Conservation (phyloP, 2,888 invertebrate genomes). For the Digitonthophagus gazella region DNA sequence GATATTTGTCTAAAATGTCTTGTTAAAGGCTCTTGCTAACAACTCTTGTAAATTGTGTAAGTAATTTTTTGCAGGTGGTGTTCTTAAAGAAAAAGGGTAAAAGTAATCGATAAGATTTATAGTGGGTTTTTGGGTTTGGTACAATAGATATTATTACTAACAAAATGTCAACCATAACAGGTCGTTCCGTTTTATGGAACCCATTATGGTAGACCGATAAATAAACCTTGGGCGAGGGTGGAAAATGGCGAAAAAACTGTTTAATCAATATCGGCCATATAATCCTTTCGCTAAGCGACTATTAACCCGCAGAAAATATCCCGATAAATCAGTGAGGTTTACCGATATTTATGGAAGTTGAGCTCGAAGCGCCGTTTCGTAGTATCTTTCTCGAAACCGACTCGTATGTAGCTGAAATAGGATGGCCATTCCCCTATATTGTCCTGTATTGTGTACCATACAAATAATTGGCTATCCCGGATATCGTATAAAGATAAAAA, state of each 20-base stretch:
- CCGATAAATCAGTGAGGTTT: slow-evolving; percentile 25
- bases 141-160: slow-evolving; percentile 26
- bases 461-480: slow-evolving; percentile 7
- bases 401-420: slow-evolving; percentile 1
- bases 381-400: slow-evolving; percentile 7
- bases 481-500: neutral
- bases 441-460: slow-evolving; percentile 6
- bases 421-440: neutral
- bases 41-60: neutral
- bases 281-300: slow-evolving; percentile 27
- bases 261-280: slow-evolving; percentile 27
- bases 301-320: slow-evolving; percentile 26
- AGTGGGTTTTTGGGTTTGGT: neutral
- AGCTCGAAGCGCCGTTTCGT: neutral
- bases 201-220: slow-evolving; percentile 26
- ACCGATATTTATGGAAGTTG: slow-evolving; percentile 16
- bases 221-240: slow-evolving; percentile 18
- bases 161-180: slow-evolving; percentile 23
- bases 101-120: slow-evolving; percentile 7
- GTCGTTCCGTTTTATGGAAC: slow-evolving; percentile 26
- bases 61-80: neutral
- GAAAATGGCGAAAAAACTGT: slow-evolving; percentile 22
- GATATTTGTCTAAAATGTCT: neutral
- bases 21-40: too few species aligned
- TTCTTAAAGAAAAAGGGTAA: neutral